phyloP scores from a whole-genome alignment of 2,797 vertebrate genomes.

The Ibycter americanus region DNA sequence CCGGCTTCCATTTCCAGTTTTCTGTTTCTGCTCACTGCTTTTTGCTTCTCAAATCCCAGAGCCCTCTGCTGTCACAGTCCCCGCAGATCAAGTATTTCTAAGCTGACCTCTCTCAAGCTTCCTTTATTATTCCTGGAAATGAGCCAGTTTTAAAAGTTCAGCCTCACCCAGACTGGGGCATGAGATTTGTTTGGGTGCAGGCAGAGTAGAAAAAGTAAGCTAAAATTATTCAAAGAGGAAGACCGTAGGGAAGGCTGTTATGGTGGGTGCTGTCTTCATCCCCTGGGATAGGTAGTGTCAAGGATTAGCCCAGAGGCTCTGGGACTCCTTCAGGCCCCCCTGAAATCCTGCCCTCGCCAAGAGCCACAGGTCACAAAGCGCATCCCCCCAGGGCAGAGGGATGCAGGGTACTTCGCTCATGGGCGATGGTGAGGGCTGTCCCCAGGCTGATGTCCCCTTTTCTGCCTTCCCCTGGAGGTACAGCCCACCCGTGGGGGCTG shows the following conservation, averaged over 20 bases:
- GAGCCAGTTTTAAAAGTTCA: not conserved
- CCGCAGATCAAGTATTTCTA: not conserved
- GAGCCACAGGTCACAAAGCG: not conserved
- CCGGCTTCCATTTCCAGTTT: not conserved
- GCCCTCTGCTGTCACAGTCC: not conserved
- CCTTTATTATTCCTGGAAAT: not conserved
- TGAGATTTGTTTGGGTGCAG: not conserved
- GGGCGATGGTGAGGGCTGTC: not conserved
- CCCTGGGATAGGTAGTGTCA: not conserved
- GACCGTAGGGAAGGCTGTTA: not conserved
- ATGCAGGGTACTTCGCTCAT: accelerated
- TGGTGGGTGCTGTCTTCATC: not conserved
- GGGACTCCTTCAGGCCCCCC: not conserved
- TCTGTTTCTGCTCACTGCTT: not conserved
- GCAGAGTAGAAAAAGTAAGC: not conserved
- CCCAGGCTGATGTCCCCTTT: not conserved
- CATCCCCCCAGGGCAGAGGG: not conserved
- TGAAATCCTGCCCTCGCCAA: not conserved
- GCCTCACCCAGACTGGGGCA: not conserved
- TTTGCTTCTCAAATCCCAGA: not conserved
- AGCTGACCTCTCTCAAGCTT: not conserved
- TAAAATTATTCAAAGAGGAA: not conserved
- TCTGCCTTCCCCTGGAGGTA: not conserved
- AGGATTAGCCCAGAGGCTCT: not conserved
- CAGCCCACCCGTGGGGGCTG: accelerated